Base-by-base conservation (phyloP, 2,797 vertebrate species). In the Gallirallus australis region DNA sequence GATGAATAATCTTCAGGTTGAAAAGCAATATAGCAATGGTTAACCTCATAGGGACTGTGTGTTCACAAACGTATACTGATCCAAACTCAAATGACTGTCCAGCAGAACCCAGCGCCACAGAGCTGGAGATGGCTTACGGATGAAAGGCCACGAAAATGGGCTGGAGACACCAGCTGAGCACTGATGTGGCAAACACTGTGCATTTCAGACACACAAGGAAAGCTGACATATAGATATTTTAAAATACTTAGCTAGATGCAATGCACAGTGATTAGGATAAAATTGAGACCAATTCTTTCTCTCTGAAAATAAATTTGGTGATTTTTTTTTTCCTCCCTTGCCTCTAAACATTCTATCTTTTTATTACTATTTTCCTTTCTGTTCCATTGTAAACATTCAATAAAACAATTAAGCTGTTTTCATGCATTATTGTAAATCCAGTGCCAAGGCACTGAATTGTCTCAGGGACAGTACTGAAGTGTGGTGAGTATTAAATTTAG, bases 221-320 rank as follows among this genome's bases (percentile, higher is more conserved):
- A 72, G 30, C 12, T 78, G 70, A 78, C 18, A 25, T 77, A 53
- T 73, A 4, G 65, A 71, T 91, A 80, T 95, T 63, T 40, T 6
- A 82, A 82, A 88, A 83, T 87, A 82, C 48, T 30, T 56, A 80
- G 35, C 15, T 18, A 86, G 61, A 56, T 64, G 64, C 7, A 70
- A 28, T 8, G 16, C n/a, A 80, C 27, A 80, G 71, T 56, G 65
- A 82, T 88, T 71, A 42, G 50, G 76, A 50, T 60, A 70, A 37
- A 93, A 90, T 93, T 73, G 21, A 91, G 53, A 88, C 64, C 50
- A 93, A 50, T 90, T 88, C 45, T 8, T 65, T 13, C 37, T 75
- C 69, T 93, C 80, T 82, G 47, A 56, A 81, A 42, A 64, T 33
- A 91, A 87, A 89, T 69, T 5, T 14, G 75, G 65, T 37, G 35